Evolutionary conservation across 2,797 vertebrate genomes (phyloP).

Genomic region (Peromyscus eremicus): DNA sequence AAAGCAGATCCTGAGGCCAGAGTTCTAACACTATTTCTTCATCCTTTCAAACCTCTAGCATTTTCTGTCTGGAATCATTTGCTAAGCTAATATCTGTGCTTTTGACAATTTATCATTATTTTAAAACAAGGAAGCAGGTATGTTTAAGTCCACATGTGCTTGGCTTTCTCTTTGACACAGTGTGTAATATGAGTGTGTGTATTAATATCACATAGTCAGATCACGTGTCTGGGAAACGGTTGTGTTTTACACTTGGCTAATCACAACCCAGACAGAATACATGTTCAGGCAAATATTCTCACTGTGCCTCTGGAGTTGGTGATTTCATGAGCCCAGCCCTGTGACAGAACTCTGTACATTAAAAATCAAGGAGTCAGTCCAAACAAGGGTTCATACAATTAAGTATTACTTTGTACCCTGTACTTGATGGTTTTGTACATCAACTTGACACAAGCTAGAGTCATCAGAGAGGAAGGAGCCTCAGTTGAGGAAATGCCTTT

Average conservation of each 20-base stretch:
- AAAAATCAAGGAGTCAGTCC: not conserved
- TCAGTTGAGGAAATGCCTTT: not conserved
- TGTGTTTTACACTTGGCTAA: not conserved
- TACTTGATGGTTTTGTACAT: not conserved
- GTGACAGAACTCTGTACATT: not conserved
- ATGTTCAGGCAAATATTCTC: not conserved
- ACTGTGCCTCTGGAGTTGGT: rapidly evolving
- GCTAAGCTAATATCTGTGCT: slow-evolving; percentile 66
- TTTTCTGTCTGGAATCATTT: not conserved
- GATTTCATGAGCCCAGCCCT: not conserved
- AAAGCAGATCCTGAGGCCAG: slow-evolving; percentile 83
- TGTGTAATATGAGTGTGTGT: not conserved
- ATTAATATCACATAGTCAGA: not conserved
- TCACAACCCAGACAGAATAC: not conserved
- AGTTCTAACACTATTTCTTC: slow-evolving; percentile 76
- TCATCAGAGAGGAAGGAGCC: not conserved
- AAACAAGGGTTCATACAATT: not conserved
- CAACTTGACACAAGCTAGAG: not conserved
- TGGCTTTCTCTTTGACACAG: slow-evolving; percentile 31
- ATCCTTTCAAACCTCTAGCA: slow-evolving; percentile 71
- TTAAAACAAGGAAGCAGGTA: slow-evolving; percentile 10
- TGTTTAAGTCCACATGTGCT: not conserved
- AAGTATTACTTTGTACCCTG: not conserved
- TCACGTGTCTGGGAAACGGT: not conserved
- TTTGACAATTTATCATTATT: slow-evolving; percentile 60